A percentile compares a stretch with the other conserved stretches of the same genome.
phyloP scores from a whole-genome alignment of 2,797 vertebrate genomes.

The Garrulus glandarius region DNA sequence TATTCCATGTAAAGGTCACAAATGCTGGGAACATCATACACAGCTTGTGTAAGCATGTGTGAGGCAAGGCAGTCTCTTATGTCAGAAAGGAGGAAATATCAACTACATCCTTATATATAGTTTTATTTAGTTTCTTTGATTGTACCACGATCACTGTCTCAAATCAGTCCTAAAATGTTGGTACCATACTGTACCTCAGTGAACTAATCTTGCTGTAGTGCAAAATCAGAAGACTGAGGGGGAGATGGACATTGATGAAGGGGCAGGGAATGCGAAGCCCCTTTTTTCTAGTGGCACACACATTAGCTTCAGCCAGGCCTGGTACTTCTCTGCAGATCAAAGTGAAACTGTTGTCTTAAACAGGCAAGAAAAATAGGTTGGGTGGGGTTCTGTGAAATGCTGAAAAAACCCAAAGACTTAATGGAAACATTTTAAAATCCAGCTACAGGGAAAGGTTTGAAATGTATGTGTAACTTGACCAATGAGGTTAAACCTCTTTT shows the following conservation, averaged over 20 bases:
- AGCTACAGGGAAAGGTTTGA: background rate
- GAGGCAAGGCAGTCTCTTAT: background rate
- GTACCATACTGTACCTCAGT: background rate
- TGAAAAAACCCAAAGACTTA: constrained; percentile 24
- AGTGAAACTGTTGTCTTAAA: constrained; percentile 44
- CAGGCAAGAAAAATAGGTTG: constrained; percentile 52
- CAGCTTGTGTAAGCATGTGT: background rate
- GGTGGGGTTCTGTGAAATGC: constrained; percentile 22
- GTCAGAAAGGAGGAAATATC: background rate
- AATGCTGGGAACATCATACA: background rate
- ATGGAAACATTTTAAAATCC: constrained; percentile 47
- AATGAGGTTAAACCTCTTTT: constrained; percentile 34
- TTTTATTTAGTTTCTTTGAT: background rate
- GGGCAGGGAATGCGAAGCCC: constrained; percentile 14
- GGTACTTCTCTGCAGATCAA: constrained; percentile 53
- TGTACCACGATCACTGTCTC: background rate
- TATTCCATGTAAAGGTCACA: constrained; percentile 56
- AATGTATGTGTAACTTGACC: constrained; percentile 18
- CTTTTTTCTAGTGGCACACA: background rate
- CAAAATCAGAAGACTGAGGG: background rate
- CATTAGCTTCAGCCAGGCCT: constrained; percentile 32
- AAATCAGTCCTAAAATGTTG: background rate
- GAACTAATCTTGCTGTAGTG: background rate
- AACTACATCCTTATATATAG: background rate
- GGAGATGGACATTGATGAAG: background rate